Evolutionary conservation across 2,888 invertebrate species (phyloP), one percentile per base, ranked within the genome.

Genomic region (Notodonta ziczac): DNA sequence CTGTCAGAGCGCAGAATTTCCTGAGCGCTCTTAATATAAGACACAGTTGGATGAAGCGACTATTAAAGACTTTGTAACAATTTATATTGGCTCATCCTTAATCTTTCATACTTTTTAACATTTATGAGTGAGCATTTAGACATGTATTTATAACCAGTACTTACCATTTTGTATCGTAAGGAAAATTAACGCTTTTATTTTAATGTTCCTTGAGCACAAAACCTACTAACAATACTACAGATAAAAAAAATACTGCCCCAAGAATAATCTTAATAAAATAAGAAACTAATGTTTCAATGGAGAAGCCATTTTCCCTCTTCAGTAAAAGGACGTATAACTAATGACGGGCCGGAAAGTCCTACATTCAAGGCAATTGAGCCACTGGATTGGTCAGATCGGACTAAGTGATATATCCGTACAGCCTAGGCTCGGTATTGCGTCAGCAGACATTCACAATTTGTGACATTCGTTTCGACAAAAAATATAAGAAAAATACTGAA

Each of bases 1-100:
- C 32, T 32, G 52, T 24, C 24, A 24, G 13, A 13, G 24, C 9
- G 32, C 13, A 52, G 13, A 52, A 13, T 52, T 52, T 35, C 52
- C 35, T 52, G 52, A 32, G 10, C 52, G 6, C 24, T 52, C 52
- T 32, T 52, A 52, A 52, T 35, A 24, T 51, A 51, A 52, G 52
- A 52, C 13, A 0, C 52, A 52, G 52, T 52, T 52, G 16, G 16
- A 32, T 52, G 13, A 32, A 32, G 52, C 24, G 32, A 32, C 13
- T 52, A 52, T 52, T 14, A 52, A 52, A 52, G 35, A 52, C 52
- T 32, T 52, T 52, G 52, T 52, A 32, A 52, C 13, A 35, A 35
- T 52, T 52, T 32, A 7, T 4, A 52, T 13, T 10, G 13, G 32
- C 8, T 50, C 2, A n/a, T 35, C 35, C 35, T 35, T 35, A 24